Conservation (phyloP, 2,888 invertebrate species). For the Lobophora halterata region DNA sequence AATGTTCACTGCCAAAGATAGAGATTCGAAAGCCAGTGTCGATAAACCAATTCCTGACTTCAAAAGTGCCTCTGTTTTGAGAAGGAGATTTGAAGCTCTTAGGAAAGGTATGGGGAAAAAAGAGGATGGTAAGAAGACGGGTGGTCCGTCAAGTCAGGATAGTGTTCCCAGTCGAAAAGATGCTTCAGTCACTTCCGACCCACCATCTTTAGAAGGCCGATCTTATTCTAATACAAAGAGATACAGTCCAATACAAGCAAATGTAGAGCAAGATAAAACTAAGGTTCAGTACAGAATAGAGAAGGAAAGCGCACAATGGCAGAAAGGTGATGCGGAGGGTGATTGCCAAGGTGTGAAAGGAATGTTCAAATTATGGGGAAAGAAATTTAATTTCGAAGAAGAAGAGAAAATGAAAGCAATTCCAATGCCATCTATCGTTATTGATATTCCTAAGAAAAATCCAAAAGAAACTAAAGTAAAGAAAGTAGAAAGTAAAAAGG, state of each 20-base stretch:
- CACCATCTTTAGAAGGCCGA: constrained; percentile 57
- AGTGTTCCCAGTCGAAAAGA: constrained; percentile 47
- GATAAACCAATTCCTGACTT: constrained; percentile 39
- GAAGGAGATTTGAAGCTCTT: constrained; percentile 58
- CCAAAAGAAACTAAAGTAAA: constrained; percentile 21
- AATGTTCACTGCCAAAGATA: constrained; percentile 47
- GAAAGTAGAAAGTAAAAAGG: constrained; percentile 36
- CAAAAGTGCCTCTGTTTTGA: constrained; percentile 53
- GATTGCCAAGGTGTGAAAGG: constrained; percentile 54
- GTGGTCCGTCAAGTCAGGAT: constrained; percentile 33
- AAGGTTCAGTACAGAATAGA: constrained; percentile 30
- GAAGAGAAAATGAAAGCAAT: constrained; percentile 32
- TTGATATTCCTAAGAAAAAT: constrained; percentile 22
- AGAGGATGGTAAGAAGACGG: constrained; percentile 44
- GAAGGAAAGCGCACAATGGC: constrained; percentile 34
- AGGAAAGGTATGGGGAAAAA: constrained; percentile 49
- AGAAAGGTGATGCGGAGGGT: constrained; percentile 37
- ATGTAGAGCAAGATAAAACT: constrained; percentile 22
- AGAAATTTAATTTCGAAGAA: constrained; percentile 61
- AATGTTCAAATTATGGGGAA: constrained; percentile 67
- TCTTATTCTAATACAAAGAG: constrained; percentile 52
- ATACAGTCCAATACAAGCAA: constrained; percentile 35
- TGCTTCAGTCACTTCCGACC: constrained; percentile 60
- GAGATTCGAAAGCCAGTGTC: constrained; percentile 38
- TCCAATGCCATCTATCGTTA: constrained; percentile 31